Base-by-base conservation (phyloP, 2,113 vertebrate species). In the Lontra canadensis region DNA sequence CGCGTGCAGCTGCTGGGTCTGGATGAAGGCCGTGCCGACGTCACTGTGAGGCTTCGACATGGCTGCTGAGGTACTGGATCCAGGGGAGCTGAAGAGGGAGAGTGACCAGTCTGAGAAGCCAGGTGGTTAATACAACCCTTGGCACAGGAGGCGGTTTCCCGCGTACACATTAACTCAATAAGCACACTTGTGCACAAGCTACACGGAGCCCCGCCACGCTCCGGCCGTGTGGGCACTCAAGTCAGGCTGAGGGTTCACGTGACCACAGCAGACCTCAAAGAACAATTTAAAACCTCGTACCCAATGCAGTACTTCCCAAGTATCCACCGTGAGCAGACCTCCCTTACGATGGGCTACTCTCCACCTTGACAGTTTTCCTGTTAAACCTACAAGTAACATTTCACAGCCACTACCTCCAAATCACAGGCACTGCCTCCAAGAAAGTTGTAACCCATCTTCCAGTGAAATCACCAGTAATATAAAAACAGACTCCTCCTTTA, bases 1-100 rank as follows among this genome's bases (percentile, higher is more conserved):
- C 92, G 99, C 99, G 0, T 99, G 99, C 80, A 99, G 98, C 99
- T 99, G 99, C 99, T 99, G 99, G 17, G 98, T 99, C 98, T 99
- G 99, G 92, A 99, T 99, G 98, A 99, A 98, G 97, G 99, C 99
- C 0, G 99, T 99, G 36, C 99, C 99, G 4, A 97, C 98, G 92
- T 99, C 99, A 0, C 99, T 99, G 86, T 98, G 98, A 23, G 65
- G 55, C 97, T 99, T 99, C 0, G 98, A 98, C 99, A 99, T 99
- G 88, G 98, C 88, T 74, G 89, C 97, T 98, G 96, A 79, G 83
- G 79, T 97, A 86, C 93, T 98, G 87, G 88, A 69, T 74, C 98
- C 98, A 76, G 1, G 78, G 92, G 31, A 93, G 57, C 55, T 79
- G 9, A 59, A 25, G 78, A 81, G 61, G 71, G 44, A 2, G 0